These are phyloP conservation scores for Drosophila chauvacae DNA, from an alignment of 1,140 invertebrate genomes.

Conservation along the genomic window DNA sequence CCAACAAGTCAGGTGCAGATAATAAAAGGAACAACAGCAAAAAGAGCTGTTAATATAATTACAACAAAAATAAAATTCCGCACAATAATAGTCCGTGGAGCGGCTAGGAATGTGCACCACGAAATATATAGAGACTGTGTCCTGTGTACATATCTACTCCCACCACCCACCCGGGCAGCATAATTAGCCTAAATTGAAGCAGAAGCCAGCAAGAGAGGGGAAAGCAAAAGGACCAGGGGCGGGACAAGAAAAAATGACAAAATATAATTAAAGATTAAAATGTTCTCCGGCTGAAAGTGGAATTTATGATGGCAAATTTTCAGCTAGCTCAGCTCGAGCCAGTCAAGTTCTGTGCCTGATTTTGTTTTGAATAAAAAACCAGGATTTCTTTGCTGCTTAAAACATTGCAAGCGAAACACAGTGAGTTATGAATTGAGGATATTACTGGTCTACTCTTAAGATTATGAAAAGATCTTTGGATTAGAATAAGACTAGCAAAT, in stretches of 20 bases:
- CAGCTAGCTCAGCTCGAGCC: background rate
- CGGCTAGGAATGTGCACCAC: constrained; percentile 61
- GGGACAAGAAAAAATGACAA: constrained; percentile 40
- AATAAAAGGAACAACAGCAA: constrained; percentile 53
- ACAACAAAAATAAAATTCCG: constrained; percentile 32
- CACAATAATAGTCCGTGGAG: constrained; percentile 42
- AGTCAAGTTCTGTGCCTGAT: background rate
- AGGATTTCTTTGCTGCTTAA: background rate
- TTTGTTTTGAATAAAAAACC: background rate
- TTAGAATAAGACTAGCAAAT: no score
- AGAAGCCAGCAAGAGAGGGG: background rate
- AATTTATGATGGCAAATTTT: constrained; percentile 35
- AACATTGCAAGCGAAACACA: background rate
- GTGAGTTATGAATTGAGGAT: no score
- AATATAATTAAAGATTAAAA: constrained; percentile 74
- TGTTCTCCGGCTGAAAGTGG: constrained; percentile 30
- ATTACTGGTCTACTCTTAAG: no score
- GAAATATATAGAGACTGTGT: constrained; percentile 35
- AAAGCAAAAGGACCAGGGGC: no score
- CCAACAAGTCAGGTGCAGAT: constrained; percentile 71
- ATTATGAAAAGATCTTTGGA: no score
- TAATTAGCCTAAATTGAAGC: constrained; percentile 77
- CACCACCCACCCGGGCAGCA: constrained; percentile 35
- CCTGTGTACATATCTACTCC: constrained; percentile 8
- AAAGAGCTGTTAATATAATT: constrained; percentile 50